Evolutionary conservation across 2,797 vertebrate genomes (phyloP).

Genomic region (Peromyscus melanophrys): DNA sequence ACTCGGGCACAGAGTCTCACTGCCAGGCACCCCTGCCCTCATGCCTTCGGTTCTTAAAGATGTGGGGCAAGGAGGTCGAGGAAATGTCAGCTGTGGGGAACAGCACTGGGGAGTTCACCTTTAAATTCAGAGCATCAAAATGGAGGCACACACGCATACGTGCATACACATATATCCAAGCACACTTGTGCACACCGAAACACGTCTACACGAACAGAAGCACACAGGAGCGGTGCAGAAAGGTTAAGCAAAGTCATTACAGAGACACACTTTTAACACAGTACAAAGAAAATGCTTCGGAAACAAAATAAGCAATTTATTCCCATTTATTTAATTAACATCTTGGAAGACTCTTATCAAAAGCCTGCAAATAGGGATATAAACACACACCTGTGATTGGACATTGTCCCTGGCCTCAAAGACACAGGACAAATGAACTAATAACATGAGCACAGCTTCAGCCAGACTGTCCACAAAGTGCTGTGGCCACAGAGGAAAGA

Average conservation of each 20-base stretch:
- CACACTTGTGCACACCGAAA: neutral
- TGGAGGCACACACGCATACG: fast-evolving
- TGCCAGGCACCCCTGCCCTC: neutral
- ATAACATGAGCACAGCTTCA: fast-evolving
- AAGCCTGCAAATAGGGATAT: neutral
- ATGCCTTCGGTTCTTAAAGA: neutral
- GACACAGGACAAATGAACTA: slow-evolving; percentile 24
- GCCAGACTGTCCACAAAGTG: neutral
- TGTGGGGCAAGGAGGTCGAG: neutral
- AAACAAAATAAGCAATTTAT: slow-evolving; percentile 66
- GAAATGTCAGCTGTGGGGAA: neutral
- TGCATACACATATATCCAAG: fast-evolving
- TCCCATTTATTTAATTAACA: slow-evolving; percentile 62
- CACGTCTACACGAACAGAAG: neutral
- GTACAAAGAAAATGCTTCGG: slow-evolving; percentile 61
- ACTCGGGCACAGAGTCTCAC: neutral
- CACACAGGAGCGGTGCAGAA: neutral
- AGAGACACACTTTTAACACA: slow-evolving; percentile 12
- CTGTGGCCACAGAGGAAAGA: neutral
- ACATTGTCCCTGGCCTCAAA: neutral
- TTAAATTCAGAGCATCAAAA: neutral
- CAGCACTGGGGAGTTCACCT: neutral
- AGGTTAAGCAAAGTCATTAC: slow-evolving; percentile 53
- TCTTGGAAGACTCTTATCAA: slow-evolving; percentile 52
- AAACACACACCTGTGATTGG: neutral